These are phyloP conservation scores for Drosophila anceps DNA, from an alignment of 2,888 invertebrate species.

Conservation along the genomic window DNA sequence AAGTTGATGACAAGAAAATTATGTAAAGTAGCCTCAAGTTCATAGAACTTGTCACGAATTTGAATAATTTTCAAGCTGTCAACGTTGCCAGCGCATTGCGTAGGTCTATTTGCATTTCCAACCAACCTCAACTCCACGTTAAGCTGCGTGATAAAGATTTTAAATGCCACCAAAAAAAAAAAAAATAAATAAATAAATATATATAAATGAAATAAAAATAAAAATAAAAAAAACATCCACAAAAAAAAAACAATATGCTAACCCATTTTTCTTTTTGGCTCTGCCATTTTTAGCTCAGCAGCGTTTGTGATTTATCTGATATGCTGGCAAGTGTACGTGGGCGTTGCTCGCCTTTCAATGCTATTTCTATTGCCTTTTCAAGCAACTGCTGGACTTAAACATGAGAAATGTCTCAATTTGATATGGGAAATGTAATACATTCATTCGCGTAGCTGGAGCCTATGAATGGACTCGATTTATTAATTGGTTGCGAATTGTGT, in stretches of 20 bases:
- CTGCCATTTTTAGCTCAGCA: slow-evolving; percentile 10
- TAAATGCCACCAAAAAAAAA: slow-evolving; percentile 28
- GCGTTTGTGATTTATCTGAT: slow-evolving; percentile 58
- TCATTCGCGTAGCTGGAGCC: not conserved
- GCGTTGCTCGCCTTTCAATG: not conserved
- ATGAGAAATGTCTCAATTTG: slow-evolving; percentile 44
- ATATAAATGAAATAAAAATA: not conserved
- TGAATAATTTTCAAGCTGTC: slow-evolving; percentile 63
- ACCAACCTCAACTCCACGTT: slow-evolving; percentile 16
- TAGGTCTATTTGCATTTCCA: slow-evolving; percentile 39
- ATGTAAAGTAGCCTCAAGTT: slow-evolving; percentile 69
- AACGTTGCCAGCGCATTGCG: slow-evolving; percentile 20
- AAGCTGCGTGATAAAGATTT: slow-evolving; percentile 36
- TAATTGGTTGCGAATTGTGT: slow-evolving; percentile 35
- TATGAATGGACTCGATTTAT: slow-evolving; percentile 23
- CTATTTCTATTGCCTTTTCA: slow-evolving; percentile 31
- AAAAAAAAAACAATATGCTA: slow-evolving; percentile 10
- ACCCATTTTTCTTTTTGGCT: slow-evolving; percentile 33
- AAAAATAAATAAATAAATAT: not conserved
- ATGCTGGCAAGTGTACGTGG: not conserved
- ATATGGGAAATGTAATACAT: slow-evolving; percentile 16
- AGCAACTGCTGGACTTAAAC: slow-evolving; percentile 25
- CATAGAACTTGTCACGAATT: slow-evolving; percentile 65
- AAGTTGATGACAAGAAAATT: slow-evolving; percentile 62
- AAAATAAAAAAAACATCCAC: not conserved